These are phyloP conservation scores for Candoia aspera DNA, from an alignment of 2,113 vertebrate species.

Conservation along the genomic window DNA sequence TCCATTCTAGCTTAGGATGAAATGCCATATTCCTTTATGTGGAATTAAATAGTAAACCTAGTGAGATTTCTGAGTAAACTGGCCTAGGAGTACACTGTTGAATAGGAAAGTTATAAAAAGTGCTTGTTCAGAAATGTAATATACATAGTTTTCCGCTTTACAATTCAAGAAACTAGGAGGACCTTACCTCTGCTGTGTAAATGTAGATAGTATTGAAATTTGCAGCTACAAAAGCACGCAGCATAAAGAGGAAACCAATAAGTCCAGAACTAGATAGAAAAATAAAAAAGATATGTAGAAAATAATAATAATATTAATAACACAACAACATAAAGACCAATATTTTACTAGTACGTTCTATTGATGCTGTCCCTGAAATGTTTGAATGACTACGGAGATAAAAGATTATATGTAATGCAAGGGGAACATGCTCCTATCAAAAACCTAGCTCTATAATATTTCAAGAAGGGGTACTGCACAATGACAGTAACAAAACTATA, in stretches of 20 bases:
- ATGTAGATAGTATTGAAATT: conserved; percentile 97
- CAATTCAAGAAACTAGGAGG: fast-evolving
- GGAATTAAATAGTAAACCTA: background rate
- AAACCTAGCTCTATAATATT: background rate
- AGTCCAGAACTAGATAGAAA: conserved; percentile 76
- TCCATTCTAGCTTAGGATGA: background rate
- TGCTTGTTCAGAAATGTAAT: background rate
- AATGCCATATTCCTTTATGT: background rate
- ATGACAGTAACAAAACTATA: no score
- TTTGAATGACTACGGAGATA: background rate
- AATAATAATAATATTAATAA: background rate
- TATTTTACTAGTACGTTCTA: background rate
- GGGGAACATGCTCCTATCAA: background rate
- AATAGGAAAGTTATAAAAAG: background rate
- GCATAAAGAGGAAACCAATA: conserved; percentile 85
- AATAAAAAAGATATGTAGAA: background rate
- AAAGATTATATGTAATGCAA: background rate
- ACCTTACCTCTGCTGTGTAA: conserved; percentile 93
- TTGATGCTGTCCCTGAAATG: background rate
- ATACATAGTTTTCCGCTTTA: background rate
- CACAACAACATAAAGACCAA: background rate
- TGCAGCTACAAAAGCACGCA: conserved; percentile 89
- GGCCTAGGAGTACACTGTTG: background rate
- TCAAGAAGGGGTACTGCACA: no score
- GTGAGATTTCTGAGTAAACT: background rate